These are phyloP conservation scores for Microtus ochrogaster DNA, from an alignment of 2,113 vertebrate genomes.

Conservation along the genomic window DNA sequence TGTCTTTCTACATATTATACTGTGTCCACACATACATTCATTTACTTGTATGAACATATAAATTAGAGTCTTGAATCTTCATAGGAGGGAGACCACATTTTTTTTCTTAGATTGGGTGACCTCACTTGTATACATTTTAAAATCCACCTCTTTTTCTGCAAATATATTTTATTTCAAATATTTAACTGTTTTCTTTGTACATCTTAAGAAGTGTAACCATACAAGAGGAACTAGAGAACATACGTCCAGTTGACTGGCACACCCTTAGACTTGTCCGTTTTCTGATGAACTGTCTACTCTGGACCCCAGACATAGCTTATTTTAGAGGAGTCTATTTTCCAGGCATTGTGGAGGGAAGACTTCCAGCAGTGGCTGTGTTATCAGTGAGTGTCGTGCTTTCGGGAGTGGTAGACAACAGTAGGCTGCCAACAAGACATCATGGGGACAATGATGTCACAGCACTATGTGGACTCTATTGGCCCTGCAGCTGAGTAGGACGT, in stretches of 20 bases:
- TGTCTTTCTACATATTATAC: background rate
- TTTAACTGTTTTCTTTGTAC: background rate
- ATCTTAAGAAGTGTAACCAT: background rate
- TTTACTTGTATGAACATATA: background rate
- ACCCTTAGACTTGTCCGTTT: background rate
- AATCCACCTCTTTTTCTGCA: background rate
- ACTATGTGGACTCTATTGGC: background rate
- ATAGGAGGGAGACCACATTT: background rate
- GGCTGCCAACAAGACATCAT: background rate
- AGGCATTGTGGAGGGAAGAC: background rate
- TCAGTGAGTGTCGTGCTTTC: background rate
- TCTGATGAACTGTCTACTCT: background rate
- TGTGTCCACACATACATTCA: background rate
- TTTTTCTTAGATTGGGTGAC: background rate
- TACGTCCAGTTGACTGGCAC: rapidly evolving
- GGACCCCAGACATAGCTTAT: background rate
- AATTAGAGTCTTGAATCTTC: background rate
- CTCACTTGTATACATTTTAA: background rate
- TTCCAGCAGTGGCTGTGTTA: background rate
- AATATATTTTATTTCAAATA: background rate
- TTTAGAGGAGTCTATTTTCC: background rate
- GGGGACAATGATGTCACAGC: background rate
- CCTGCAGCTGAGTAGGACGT: background rate
- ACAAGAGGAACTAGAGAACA: background rate
- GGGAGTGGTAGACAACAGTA: too few species aligned